phyloP scores from a whole-genome alignment of 2,797 vertebrate genomes.

The Pipistrellus kuhlii region DNA sequence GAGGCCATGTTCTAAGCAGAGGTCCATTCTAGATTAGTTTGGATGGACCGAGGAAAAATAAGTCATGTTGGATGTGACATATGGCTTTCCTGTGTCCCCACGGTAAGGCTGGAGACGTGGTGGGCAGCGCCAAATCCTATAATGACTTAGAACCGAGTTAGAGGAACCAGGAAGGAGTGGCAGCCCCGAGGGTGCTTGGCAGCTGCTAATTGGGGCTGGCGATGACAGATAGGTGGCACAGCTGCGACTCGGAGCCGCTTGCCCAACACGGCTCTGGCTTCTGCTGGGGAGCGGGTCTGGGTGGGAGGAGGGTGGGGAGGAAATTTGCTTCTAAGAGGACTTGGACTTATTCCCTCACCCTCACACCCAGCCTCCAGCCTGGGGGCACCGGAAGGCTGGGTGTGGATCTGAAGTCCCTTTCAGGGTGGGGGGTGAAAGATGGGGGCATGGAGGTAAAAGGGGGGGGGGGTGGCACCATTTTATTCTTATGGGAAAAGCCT shows the following conservation, averaged over 20 bases:
- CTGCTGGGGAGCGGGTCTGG: not conserved
- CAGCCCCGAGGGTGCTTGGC: conserved; percentile 46
- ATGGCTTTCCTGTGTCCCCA: not conserved
- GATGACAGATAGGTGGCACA: conserved; percentile 66
- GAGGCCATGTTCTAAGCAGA: not conserved
- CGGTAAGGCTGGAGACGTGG: conserved; percentile 11
- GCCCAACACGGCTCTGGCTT: conserved; percentile 11
- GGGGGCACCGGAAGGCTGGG: not conserved
- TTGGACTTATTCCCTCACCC: not conserved
- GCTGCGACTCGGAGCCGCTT: not conserved
- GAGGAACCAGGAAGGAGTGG: conserved; percentile 56
- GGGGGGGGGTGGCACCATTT: not conserved
- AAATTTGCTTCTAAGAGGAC: conserved; percentile 12
- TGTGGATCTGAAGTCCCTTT: not conserved
- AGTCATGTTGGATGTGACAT: not conserved
- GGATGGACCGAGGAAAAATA: not conserved
- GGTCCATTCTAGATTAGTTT: not conserved
- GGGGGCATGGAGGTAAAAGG: not conserved
- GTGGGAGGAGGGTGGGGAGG: not conserved
- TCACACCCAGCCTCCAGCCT: not conserved
- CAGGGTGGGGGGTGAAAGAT: not conserved
- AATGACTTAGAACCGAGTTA: conserved; percentile 10
- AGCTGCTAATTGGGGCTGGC: conserved; percentile 53
- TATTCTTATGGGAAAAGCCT: conserved; percentile 25
- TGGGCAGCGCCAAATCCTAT: conserved; percentile 1